phyloP scores from a whole-genome alignment of 1,140 invertebrate species.

The Steinernema khuongi region DNA sequence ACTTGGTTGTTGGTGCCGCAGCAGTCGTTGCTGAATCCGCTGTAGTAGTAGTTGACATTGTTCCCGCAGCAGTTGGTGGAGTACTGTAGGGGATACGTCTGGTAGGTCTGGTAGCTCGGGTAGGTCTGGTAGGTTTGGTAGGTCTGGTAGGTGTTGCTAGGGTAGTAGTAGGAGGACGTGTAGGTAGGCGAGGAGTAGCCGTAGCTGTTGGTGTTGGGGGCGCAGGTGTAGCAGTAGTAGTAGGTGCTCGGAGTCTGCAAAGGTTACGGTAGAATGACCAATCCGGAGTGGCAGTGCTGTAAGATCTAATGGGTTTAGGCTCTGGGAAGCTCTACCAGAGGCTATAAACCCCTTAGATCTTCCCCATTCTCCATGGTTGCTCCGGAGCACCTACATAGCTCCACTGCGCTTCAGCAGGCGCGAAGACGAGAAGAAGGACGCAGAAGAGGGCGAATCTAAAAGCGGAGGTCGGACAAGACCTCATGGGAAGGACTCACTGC shows the following conservation, averaged over 20 bases:
- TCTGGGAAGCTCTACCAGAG: not conserved
- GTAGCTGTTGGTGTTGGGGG: not conserved
- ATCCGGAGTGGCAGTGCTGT: too few relatives aligned
- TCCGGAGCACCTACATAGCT: too few relatives aligned
- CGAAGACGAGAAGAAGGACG: not conserved
- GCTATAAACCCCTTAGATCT: not conserved
- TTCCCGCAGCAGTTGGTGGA: not conserved
- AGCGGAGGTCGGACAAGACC: not conserved
- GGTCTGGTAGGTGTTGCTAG: not conserved
- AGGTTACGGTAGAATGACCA: not conserved
- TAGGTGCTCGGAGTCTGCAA: not conserved
- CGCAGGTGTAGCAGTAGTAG: not conserved
- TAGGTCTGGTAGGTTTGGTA: not conserved
- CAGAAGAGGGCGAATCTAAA: not conserved
- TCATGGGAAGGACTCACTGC: not conserved
- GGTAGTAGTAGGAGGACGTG: not conserved
- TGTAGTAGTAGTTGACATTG: not conserved
- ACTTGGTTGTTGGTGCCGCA: not conserved
- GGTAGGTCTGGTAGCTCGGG: not conserved
- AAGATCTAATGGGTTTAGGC: not conserved
- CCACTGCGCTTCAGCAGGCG: not conserved
- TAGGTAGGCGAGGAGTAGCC: not conserved
- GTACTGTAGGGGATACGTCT: not conserved
- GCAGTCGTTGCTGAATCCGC: not conserved
- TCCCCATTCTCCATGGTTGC: not conserved